phyloP scores from a whole-genome alignment of 2,888 invertebrate genomes.

The Trileptium ribeirensis region DNA sequence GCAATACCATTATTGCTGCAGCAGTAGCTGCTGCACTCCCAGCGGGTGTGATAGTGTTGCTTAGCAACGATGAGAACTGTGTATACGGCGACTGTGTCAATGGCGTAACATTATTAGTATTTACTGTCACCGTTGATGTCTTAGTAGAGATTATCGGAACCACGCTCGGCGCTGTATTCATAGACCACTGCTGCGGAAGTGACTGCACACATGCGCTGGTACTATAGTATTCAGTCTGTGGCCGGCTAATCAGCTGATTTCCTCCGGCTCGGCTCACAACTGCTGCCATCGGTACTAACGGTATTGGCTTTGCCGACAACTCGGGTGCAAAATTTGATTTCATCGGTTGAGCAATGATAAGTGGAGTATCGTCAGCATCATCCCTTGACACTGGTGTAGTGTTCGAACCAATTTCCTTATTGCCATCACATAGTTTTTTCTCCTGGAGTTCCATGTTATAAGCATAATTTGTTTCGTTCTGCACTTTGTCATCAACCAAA shows the following conservation, averaged over 20 bases:
- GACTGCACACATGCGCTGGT: too few relatives aligned
- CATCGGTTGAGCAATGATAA: neutral
- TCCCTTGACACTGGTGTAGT: too few relatives aligned
- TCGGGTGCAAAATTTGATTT: neutral
- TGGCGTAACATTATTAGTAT: neutral
- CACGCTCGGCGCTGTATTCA: neutral
- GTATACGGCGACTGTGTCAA: neutral
- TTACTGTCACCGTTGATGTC: neutral
- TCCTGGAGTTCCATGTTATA: neutral
- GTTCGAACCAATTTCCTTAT: too few relatives aligned
- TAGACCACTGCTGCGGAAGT: too few relatives aligned
- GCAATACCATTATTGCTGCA: neutral
- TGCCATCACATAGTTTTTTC: neutral
- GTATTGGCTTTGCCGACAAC: neutral
- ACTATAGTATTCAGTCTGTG: too few relatives aligned
- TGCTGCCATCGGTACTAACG: too few relatives aligned
- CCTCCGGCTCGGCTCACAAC: neutral
- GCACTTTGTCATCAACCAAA: neutral
- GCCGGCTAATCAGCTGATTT: too few relatives aligned
- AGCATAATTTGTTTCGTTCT: neutral
- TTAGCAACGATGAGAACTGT: neutral
- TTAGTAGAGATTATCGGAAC: neutral
- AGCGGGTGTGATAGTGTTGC: neutral
- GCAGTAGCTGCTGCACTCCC: neutral
- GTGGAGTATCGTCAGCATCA: neutral